phyloP scores from a whole-genome alignment of 2,113 vertebrate genomes.

The Grus americana region DNA sequence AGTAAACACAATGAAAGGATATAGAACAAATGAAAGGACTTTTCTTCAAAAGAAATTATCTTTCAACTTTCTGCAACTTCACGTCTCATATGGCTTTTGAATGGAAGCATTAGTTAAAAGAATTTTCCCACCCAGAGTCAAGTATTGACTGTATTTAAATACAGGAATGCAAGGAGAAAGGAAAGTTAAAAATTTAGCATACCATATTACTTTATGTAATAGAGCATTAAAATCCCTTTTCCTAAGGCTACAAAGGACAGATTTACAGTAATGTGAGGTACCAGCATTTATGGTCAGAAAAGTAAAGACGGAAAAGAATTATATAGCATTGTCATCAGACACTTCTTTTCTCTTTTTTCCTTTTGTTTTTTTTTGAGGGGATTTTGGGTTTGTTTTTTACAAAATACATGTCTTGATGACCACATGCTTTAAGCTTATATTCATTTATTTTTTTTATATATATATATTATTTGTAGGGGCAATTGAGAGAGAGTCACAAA shows the following conservation, averaged over 20 bases:
- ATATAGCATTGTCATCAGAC: conserved; percentile 58
- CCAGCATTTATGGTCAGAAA: conserved; percentile 5
- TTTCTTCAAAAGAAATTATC: conserved; percentile 23
- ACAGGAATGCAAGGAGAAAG: conserved; percentile 18
- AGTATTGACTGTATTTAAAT: conserved; percentile 42
- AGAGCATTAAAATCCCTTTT: conserved; percentile 16
- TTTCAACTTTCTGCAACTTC: conserved; percentile 17
- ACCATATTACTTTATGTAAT: conserved; percentile 6
- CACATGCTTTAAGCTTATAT: conserved; percentile 66
- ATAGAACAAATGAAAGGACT: background rate
- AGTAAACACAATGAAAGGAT: conserved; percentile 9
- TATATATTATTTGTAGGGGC: conserved; percentile 62
- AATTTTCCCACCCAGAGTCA: background rate
- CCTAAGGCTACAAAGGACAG: background rate
- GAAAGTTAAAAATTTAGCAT: background rate
- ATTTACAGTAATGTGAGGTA: conserved; percentile 53
- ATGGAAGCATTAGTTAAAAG: conserved; percentile 34
- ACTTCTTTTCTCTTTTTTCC: background rate
- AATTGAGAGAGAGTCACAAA: conserved; percentile 82
- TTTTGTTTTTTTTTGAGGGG: background rate
- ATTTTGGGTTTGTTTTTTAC: conserved; percentile 37
- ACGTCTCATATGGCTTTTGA: conserved; percentile 52
- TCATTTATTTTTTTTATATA: conserved; percentile 33
- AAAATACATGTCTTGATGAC: conserved; percentile 68
- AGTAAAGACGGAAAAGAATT: conserved; percentile 41